A percentile compares a stretch with the other conserved stretches of the same genome.
Conservation (phyloP, 2,797 vertebrate genomes). For the Halcyon smyrnensis region DNA sequence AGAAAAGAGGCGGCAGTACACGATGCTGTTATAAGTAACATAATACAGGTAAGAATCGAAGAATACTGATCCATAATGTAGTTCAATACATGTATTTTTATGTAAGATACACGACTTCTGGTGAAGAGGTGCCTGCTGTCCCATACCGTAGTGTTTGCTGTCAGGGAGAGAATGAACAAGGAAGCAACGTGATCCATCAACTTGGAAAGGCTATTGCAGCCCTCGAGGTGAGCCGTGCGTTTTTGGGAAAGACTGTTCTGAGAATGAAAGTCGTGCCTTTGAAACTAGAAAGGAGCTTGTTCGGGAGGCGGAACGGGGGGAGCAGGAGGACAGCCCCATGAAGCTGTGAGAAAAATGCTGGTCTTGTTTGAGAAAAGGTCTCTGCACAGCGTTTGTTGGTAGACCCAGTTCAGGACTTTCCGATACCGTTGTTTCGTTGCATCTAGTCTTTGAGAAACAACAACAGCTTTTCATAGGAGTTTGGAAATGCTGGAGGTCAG, state of each 20-base stretch:
- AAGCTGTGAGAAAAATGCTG: neutral
- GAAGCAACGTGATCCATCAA: neutral
- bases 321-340: neutral
- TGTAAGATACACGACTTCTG: neutral
- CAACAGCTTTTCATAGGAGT: neutral
- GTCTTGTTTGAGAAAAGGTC: neutral
- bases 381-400: neutral
- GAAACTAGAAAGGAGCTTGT: neutral
- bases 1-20: neutral
- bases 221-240: neutral
- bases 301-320: neutral
- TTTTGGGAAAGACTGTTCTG: neutral
- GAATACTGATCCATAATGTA: neutral
- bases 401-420: neutral
- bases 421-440: neutral
- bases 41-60: neutral
- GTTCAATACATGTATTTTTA: neutral
- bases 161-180: neutral
- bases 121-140: neutral
- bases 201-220: neutral
- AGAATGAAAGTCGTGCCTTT: neutral
- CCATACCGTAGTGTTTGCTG: fast-evolving
- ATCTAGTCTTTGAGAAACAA: neutral
- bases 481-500: neutral
- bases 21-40: neutral